Evolutionary conservation across 1,140 invertebrate species (phyloP).

Genomic region (Cylas formicarius): DNA sequence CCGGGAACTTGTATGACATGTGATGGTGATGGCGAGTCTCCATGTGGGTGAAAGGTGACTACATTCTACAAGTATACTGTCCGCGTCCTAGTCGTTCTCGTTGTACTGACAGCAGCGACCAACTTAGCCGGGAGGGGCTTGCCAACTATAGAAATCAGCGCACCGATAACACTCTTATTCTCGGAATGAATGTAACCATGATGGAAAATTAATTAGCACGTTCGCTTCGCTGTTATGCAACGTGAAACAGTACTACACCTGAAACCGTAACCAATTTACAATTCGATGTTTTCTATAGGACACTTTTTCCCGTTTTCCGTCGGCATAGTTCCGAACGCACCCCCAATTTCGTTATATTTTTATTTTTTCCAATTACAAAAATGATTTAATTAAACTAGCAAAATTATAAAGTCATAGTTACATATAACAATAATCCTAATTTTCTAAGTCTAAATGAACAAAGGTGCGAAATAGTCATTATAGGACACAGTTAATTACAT

Average conservation of each 20-base stretch:
- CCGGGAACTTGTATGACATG: constrained; percentile 23
- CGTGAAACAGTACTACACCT: constrained; percentile 18
- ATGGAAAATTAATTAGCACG: constrained; percentile 26
- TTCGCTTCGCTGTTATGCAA: constrained; percentile 22
- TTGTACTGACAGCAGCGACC: constrained; percentile 20
- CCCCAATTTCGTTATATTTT: too few relatives aligned
- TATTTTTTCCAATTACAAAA: too few relatives aligned
- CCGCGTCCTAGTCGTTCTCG: constrained; percentile 18
- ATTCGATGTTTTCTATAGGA: too few relatives aligned
- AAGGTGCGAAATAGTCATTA: too few relatives aligned
- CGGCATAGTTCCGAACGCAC: too few relatives aligned
- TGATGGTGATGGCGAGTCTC: constrained; percentile 24
- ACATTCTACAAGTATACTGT: constrained; percentile 24
- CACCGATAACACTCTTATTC: constrained; percentile 24
- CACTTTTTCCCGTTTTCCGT: too few relatives aligned
- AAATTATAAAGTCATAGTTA: too few relatives aligned
- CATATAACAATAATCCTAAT: too few relatives aligned
- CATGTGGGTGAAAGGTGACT: constrained; percentile 25
- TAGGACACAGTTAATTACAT: too few relatives aligned
- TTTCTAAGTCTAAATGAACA: too few relatives aligned
- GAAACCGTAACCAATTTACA: too few relatives aligned
- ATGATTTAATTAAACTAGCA: too few relatives aligned
- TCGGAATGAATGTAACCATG: constrained; percentile 22
- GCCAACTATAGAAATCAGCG: constrained; percentile 22
- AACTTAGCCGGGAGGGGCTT: constrained; percentile 19